Conservation (phyloP, 64 coral and sea anemone species). For the Montipora efflorescens region DNA sequence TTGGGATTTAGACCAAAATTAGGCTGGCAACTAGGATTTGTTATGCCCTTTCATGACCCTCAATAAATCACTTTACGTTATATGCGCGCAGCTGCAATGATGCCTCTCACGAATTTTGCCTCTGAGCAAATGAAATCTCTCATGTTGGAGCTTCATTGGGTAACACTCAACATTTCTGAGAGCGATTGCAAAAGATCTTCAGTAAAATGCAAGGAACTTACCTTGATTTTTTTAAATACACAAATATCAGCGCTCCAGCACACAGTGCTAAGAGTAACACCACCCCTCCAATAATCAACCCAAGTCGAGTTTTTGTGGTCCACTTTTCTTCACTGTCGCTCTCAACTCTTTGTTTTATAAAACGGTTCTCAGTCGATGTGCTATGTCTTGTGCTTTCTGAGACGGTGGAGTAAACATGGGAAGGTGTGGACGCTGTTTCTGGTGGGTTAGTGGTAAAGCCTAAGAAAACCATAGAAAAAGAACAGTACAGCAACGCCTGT, state of each 20-base stretch:
- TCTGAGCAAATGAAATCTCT: too few relatives aligned
- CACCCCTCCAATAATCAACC: slow-evolving; percentile 14
- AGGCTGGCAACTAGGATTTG: too few relatives aligned
- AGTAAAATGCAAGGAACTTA: not conserved
- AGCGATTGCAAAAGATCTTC: too few relatives aligned
- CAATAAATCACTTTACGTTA: too few relatives aligned
- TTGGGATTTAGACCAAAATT: too few relatives aligned
- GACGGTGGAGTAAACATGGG: not conserved
- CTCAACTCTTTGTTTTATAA: not conserved
- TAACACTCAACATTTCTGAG: too few relatives aligned
- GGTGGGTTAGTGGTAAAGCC: not conserved
- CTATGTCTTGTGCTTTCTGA: not conserved
- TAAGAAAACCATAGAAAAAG: not conserved
- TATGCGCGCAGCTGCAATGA: too few relatives aligned
- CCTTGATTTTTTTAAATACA: not conserved
- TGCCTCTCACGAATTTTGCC: too few relatives aligned
- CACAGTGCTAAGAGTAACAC: not conserved
- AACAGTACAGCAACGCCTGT: not conserved
- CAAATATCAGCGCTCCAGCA: not conserved
- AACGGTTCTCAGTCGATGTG: not conserved
- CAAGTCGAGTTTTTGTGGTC: slow-evolving; percentile 26
- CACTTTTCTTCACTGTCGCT: not conserved
- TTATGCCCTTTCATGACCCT: too few relatives aligned
- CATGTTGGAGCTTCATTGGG: too few relatives aligned
- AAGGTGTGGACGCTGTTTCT: not conserved